Evolutionary conservation across 2,113 vertebrate species (phyloP), one percentile per base, ranked within the genome.

Genomic region (Thalassoma bifasciatum): DNA sequence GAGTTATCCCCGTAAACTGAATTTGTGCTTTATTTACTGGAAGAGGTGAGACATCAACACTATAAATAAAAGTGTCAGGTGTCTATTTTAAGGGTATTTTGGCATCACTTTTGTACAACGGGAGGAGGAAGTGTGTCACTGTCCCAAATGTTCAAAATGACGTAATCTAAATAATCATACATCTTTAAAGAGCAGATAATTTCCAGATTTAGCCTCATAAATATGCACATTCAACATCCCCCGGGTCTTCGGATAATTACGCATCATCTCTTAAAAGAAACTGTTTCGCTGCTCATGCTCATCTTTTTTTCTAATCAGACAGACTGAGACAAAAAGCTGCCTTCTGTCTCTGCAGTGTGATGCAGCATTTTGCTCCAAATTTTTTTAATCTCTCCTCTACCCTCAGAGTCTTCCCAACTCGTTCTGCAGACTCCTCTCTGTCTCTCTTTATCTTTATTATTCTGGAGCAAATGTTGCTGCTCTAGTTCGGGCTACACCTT

Each of bases 401-500:
- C n/a, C 13, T 54, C 10, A 12, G 34, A 52, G 42, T 50, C 49
- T 6, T 46, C 12, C 36, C n/a, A 60, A 56, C 1, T 30, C 30
- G 11, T 19, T 51, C 16, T 61, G 42, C 40, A 59, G 14, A 68
- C 42, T 10, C 66, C 52, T 51, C 17, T 19, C 37, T 2, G 13
- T 44, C 49, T 30, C 30, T 30, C 30, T 38, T 53, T 49, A 72
- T 65, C 52, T 30, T 19, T 24, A n/a, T n/a, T n/a, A 30, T 51
- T 24, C 2, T 77, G 13, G 30, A 42, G 16, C 7, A 16, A 4
- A 34, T 38, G 17, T 10, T 19, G 57, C 23, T 23, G 9, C 66
- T 53, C 51, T 36, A 42, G 42, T 2, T 57, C 1, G 50, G 50
- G 34, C 37, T 49, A 49, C 71, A 42, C 72, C 37, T 78, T 73